Percentiles rank a stretch among this genome's conserved stretches.
Evolutionary conservation across 2,113 vertebrate genomes (phyloP).

Genomic region (Micronycteris hirsuta): DNA sequence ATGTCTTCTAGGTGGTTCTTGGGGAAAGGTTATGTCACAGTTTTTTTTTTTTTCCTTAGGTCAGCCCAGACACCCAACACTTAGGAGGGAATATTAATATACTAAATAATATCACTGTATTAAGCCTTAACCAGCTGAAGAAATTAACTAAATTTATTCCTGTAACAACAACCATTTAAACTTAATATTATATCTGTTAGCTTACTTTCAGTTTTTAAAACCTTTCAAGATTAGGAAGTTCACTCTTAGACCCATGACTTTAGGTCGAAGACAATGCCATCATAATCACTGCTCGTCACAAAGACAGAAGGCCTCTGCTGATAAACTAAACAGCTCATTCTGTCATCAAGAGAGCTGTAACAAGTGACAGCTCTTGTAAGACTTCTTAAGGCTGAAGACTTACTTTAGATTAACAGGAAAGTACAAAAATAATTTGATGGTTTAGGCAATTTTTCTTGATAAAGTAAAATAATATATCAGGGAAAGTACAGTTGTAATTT

Average conservation of each 20-base stretch:
- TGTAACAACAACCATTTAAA: neutral
- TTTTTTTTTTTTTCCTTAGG: neutral
- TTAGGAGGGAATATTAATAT: neutral
- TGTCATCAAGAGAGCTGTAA: slow-evolving; percentile 13
- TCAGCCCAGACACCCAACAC: neutral
- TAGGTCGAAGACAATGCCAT: slow-evolving; percentile 41
- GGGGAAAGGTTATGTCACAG: neutral
- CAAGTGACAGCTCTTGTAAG: slow-evolving; percentile 17
- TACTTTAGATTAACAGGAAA: neutral
- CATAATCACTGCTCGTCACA: slow-evolving; percentile 49
- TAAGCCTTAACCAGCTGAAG: neutral
- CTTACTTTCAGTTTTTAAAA: slow-evolving; percentile 24
- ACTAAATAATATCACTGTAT: neutral
- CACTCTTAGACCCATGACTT: slow-evolving; percentile 21
- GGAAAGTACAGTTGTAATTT: neutral
- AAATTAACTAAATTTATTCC: neutral
- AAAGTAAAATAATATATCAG: neutral
- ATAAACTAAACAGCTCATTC: slow-evolving; percentile 17
- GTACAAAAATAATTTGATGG: slow-evolving; percentile 1
- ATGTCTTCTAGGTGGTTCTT: neutral
- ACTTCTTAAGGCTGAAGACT: neutral
- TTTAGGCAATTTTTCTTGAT: neutral
- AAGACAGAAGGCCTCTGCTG: slow-evolving; percentile 1
- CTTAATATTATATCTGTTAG: neutral
- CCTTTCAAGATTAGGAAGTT: slow-evolving; percentile 31